Percentiles rank a stretch among this genome's conserved stretches.
phyloP scores from a whole-genome alignment of 2,797 vertebrate species.

The Delichon dasypus region DNA sequence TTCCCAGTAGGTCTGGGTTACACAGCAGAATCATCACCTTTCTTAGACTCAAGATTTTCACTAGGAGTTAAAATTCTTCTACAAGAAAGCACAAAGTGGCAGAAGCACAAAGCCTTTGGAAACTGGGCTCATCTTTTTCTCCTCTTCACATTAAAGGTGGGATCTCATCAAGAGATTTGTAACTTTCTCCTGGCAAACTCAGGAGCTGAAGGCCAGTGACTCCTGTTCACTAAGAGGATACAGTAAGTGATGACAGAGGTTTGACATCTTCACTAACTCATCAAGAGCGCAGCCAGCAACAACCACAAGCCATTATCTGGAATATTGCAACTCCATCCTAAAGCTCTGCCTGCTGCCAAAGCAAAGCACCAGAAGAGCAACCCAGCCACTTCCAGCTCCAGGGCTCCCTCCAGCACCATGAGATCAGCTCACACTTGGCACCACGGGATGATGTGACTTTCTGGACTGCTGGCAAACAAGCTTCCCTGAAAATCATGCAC shows the following conservation, averaged over 20 bases:
- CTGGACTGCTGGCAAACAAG: not conserved
- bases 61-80: not conserved
- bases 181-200: not conserved
- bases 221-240: not conserved
- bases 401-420: not conserved
- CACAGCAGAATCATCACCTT: not conserved
- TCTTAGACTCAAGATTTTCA: not conserved
- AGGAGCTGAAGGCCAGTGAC: not conserved
- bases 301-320: not conserved
- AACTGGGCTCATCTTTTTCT: not conserved
- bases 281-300: not conserved
- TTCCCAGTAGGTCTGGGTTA: not conserved
- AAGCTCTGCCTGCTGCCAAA: not conserved
- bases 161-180: not conserved
- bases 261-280: not conserved
- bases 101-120: not conserved
- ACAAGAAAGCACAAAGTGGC: not conserved
- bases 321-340: not conserved
- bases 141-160: not conserved
- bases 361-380: not conserved
- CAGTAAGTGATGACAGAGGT: not conserved
- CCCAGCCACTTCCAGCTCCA: not conserved
- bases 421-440: not conserved
- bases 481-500: not conserved
- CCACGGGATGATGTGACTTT: rapidly evolving